Conservation (phyloP, 1,140 invertebrate species). For the Drosophila teissieri region DNA sequence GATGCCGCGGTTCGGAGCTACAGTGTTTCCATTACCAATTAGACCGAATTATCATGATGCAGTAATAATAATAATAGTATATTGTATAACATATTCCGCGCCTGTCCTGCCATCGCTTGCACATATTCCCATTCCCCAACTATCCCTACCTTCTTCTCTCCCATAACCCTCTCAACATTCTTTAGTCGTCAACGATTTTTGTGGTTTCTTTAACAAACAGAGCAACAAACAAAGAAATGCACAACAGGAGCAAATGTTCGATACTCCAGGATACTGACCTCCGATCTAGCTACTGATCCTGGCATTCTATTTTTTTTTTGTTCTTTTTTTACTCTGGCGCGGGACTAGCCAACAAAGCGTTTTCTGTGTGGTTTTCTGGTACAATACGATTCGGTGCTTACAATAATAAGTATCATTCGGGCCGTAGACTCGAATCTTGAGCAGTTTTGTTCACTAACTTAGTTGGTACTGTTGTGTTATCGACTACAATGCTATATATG, state of each 20-base stretch:
- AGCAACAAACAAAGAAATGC: constrained; percentile 81
- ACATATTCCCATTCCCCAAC: constrained; percentile 11
- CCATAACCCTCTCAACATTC: constrained; percentile 23
- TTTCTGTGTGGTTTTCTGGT: constrained; percentile 53
- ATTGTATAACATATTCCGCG: constrained; percentile 74
- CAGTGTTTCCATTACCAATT: constrained; percentile 44
- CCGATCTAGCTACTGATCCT: constrained; percentile 7
- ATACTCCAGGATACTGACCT: constrained; percentile 39
- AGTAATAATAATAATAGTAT: constrained; percentile 54
- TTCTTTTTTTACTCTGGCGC: neutral
- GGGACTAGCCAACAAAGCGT: constrained; percentile 74
- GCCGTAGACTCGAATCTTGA: constrained; percentile 39
- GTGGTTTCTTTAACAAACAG: constrained; percentile 66
- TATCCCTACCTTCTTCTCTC: neutral
- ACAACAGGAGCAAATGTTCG: constrained; percentile 75
- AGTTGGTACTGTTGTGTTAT: constrained; percentile 67
- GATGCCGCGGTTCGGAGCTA: constrained; percentile 60
- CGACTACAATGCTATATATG: constrained; percentile 47
- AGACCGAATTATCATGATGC: constrained; percentile 73
- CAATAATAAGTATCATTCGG: constrained; percentile 34
- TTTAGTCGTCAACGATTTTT: constrained; percentile 47
- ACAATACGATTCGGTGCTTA: constrained; percentile 63
- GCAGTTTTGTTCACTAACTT: constrained; percentile 75
- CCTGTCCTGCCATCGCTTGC: constrained; percentile 31
- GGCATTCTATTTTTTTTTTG: neutral